Evolutionary conservation across 2,113 vertebrate genomes (phyloP).

Genomic region (Ia io): DNA sequence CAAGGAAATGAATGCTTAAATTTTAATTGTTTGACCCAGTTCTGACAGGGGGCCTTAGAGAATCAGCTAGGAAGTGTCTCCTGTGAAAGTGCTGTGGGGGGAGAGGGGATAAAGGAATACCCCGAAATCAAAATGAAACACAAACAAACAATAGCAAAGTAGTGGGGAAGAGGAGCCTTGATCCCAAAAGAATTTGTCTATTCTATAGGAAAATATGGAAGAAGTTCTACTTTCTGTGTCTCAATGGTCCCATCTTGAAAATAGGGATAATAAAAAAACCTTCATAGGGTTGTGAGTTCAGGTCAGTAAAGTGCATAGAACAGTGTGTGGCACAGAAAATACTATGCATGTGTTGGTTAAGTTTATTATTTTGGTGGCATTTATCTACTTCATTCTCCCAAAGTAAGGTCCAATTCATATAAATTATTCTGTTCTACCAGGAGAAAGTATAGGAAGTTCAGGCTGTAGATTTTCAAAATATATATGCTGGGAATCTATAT

Average conservation of each 20-base stretch:
- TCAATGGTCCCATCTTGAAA: background rate
- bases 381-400: background rate
- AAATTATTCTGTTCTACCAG: background rate
- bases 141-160: background rate
- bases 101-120: background rate
- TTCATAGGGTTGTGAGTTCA: background rate
- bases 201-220: background rate
- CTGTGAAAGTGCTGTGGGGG: background rate
- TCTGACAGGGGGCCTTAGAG: background rate
- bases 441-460: background rate
- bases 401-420: background rate
- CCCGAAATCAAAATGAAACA: background rate
- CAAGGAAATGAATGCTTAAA: background rate
- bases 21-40: background rate
- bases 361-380: background rate
- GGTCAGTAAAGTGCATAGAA: background rate
- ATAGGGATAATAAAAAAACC: background rate
- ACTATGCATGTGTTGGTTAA: background rate
- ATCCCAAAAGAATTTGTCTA: background rate
- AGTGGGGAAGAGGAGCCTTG: fast-evolving
- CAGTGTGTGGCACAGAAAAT: too few species aligned
- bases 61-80: background rate
- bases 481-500: background rate
- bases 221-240: background rate
- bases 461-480: slow-evolving; percentile 1